Conservation (phyloP, 2,888 invertebrate species). For the Lycophotia porphyrea region DNA sequence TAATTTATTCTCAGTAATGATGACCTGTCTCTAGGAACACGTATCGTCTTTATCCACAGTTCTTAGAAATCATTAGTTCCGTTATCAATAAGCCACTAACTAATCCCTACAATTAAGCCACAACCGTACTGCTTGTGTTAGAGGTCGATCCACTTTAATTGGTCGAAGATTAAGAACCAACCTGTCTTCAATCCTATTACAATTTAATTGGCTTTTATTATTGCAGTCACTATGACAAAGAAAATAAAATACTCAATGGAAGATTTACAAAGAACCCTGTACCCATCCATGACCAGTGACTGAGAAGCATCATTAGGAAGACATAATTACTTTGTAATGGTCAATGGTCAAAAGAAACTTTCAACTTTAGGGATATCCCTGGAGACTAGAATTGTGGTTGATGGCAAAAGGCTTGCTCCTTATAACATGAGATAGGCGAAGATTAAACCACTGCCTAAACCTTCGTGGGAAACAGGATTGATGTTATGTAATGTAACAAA, state of each 20-base stretch:
- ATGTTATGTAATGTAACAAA: not conserved
- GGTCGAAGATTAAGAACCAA: slow-evolving; percentile 4
- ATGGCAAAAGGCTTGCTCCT: not conserved
- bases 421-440: not conserved
- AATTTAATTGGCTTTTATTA: slow-evolving; percentile 14
- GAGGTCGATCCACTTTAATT: slow-evolving; percentile 7
- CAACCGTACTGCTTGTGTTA: not conserved
- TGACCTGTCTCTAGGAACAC: not conserved
- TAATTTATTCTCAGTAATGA: not conserved
- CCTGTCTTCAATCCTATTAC: not conserved
- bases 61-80: slow-evolving; percentile 18
- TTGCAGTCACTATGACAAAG: not conserved
- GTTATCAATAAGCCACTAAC: slow-evolving; percentile 12
- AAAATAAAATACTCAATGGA: not conserved
- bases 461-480: not conserved
- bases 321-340: not conserved
- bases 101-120: slow-evolving; percentile 8
- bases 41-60: not conserved
- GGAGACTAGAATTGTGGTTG: not conserved
- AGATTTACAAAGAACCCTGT: not conserved
- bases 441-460: not conserved
- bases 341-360: not conserved
- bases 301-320: no score
- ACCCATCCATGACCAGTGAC: not conserved
- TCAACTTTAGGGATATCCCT: not conserved